Evolutionary conservation across 2,888 invertebrate genomes (phyloP).

Genomic region (Malthinus seriepunctatus): DNA sequence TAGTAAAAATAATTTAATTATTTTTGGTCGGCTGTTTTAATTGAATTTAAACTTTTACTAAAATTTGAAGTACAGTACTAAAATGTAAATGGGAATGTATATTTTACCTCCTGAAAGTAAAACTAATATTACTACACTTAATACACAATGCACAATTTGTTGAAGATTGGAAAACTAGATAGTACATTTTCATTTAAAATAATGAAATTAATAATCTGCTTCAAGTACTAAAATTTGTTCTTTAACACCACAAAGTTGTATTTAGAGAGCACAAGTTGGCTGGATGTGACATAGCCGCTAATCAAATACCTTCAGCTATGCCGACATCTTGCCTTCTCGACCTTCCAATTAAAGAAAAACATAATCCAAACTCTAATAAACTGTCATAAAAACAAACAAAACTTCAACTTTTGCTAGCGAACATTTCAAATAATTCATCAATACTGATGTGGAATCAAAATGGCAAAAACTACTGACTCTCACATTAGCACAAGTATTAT

Average conservation of each 20-base stretch:
- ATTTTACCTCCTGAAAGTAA: too few relatives aligned
- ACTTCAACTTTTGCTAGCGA: background rate
- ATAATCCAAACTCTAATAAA: background rate
- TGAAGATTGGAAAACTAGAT: too few relatives aligned
- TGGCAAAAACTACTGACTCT: constrained; percentile 7
- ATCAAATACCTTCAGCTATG: constrained; percentile 77
- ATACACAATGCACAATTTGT: too few relatives aligned
- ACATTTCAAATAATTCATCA: background rate
- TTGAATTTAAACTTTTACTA: too few relatives aligned
- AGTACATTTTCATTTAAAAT: too few relatives aligned
- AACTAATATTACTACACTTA: too few relatives aligned
- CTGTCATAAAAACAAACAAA: background rate
- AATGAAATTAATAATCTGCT: too few relatives aligned
- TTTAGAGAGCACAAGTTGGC: constrained; percentile 71
- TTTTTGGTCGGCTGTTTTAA: too few relatives aligned
- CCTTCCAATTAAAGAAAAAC: constrained; percentile 41
- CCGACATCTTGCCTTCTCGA: constrained; percentile 85
- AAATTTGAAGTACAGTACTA: too few relatives aligned
- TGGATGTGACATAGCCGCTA: constrained; percentile 84
- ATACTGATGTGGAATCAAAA: background rate
- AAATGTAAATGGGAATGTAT: too few relatives aligned
- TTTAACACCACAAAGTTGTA: constrained; percentile 11
- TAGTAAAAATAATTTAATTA: too few relatives aligned
- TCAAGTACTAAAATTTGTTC: too few relatives aligned
- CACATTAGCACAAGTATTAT: constrained; percentile 20